Conservation (phyloP, 2,888 invertebrate genomes). For the Lampropteryx suffumata region DNA sequence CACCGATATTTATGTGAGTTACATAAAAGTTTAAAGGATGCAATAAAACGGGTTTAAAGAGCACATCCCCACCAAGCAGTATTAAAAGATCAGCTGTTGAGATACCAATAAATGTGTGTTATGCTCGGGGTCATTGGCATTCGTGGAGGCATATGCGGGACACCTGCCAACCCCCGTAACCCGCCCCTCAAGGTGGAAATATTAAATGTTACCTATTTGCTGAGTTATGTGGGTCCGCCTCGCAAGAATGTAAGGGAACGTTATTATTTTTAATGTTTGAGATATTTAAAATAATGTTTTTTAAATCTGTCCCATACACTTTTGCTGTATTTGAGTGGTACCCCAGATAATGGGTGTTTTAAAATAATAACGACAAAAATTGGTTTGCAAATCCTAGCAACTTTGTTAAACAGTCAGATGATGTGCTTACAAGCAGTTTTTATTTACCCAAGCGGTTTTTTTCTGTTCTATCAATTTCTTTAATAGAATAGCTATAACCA, state of each 20-base stretch:
- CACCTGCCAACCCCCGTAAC: slow-evolving; percentile 69
- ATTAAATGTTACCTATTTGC: slow-evolving; percentile 77
- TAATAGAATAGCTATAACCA: neutral
- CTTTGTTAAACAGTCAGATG: too few relatives aligned
- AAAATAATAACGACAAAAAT: too few relatives aligned
- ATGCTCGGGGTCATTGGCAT: slow-evolving; percentile 70
- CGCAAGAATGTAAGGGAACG: slow-evolving; percentile 33
- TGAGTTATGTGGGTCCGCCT: slow-evolving; percentile 54
- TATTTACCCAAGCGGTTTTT: neutral
- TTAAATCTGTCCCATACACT: neutral
- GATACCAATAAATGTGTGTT: slow-evolving; percentile 33
- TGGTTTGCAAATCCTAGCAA: too few relatives aligned
- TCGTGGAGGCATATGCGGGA: slow-evolving; percentile 74
- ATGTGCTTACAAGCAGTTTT: neutral
- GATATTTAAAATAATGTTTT: slow-evolving; percentile 21
- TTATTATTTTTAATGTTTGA: slow-evolving; percentile 32
- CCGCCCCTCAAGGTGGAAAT: slow-evolving; percentile 65
- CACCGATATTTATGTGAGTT: slow-evolving; percentile 22
- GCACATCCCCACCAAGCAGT: slow-evolving; percentile 34
- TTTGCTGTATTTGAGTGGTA: too few relatives aligned
- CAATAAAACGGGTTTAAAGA: slow-evolving; percentile 31
- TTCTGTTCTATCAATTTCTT: neutral
- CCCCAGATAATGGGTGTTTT: too few relatives aligned
- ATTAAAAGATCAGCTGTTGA: slow-evolving; percentile 53
- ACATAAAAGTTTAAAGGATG: slow-evolving; percentile 32